Evolutionary conservation across 1,140 invertebrate genomes (phyloP), one percentile per base, ranked within the genome.

Genomic region (Trichonephila clavata): DNA sequence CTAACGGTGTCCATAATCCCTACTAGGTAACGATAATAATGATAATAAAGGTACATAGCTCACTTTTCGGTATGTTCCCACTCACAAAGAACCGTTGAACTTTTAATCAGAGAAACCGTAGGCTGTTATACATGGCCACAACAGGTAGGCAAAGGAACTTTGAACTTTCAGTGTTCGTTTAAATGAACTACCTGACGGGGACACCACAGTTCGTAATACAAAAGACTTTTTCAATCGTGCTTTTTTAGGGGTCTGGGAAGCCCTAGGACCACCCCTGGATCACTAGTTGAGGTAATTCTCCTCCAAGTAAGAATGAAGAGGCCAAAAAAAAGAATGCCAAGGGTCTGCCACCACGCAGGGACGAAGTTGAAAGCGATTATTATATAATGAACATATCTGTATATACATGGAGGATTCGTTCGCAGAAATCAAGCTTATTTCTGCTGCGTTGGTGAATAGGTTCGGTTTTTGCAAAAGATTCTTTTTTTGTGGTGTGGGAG

Each of bases 371-470:
- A 92, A 83, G 61, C 77, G 90, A 63, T 92, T 92, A 84, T 92
- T 61, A 39, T 92, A 65, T 92, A 84, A 84, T 63, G 81, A 92
- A 65, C 65, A 92, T 84, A 92, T 84, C 80, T 68, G n/a, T 92
- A 21, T 65, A 65, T 83, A 83, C 60, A 65, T 50, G 8, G 24
- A 63, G 65, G 61, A 65, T 24, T 92, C 81, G 84, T 43, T 92
- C 61, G 81, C 84, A 60, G 80, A 92, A 92, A 92, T 84, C 90
- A 92, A 92, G 90, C 90, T 92, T 92, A 92, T 92, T 92, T 63
- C 59, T 32, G 10, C 43, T 89, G 20, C 20, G 7, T 89, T 57
- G n/a, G 32, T 68, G 63, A 89, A 71, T 71, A 24, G 13, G 10
- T 71, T 39, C 21, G 50, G 50, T 7, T 50, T 50, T 7, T 13